phyloP scores from a whole-genome alignment of 2,797 vertebrate genomes.

The Geotria australis region DNA sequence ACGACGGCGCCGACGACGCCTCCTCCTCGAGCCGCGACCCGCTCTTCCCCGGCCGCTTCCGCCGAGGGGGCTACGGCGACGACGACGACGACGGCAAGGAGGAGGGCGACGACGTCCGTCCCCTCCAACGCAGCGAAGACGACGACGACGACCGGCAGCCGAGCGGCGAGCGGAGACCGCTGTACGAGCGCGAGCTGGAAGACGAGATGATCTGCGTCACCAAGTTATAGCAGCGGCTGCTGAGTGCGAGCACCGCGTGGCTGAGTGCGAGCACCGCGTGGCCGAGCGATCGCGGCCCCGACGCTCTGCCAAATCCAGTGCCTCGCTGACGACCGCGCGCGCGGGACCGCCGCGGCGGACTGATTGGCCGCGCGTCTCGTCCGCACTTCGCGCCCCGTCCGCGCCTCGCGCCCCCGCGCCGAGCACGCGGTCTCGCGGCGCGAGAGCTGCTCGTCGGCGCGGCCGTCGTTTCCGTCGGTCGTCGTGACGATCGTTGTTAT shows the following conservation, averaged over 20 bases:
- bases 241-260: background rate
- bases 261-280: background rate
- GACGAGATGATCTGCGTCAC: conserved; percentile 99
- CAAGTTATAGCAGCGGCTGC: conserved; percentile 55
- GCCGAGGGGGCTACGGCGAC: background rate
- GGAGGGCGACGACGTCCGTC: background rate
- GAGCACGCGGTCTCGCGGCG: too few species aligned
- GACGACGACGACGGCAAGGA: background rate
- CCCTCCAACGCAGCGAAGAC: conserved; percentile 1
- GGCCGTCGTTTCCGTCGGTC: too few species aligned
- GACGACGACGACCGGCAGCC: conserved; percentile 56
- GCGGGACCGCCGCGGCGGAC: too few species aligned
- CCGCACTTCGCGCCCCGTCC: too few species aligned
- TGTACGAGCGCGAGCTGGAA: conserved; percentile 83
- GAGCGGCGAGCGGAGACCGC: conserved; percentile 43
- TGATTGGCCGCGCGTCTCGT: too few species aligned
- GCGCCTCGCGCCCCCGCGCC: too few species aligned
- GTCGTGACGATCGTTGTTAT: too few species aligned
- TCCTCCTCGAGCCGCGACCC: background rate
- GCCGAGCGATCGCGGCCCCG: background rate
- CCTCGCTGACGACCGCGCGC: background rate
- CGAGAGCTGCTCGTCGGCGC: too few species aligned
- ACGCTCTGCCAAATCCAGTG: background rate
- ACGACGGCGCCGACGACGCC: conserved; percentile 4
- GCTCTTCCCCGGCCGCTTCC: background rate